Conservation (phyloP, 2,888 invertebrate species). For the Drepanosiphum platanoidis region DNA sequence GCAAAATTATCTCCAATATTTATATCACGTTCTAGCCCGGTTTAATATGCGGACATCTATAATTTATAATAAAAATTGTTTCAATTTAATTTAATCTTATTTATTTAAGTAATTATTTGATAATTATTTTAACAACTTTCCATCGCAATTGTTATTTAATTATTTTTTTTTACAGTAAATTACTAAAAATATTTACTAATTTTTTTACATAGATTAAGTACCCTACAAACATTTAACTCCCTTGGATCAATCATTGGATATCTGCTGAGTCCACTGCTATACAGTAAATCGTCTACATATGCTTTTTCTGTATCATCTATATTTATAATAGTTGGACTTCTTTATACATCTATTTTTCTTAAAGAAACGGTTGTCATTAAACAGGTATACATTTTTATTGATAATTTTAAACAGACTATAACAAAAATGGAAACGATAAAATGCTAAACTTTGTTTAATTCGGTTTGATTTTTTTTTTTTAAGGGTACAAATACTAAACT, state of each 20-base stretch:
- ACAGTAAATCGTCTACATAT: slow-evolving; percentile 12
- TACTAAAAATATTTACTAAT: neutral
- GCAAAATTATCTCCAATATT: too few relatives aligned
- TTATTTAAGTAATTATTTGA: too few relatives aligned
- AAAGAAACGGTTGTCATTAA: slow-evolving; percentile 53
- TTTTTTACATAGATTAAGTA: slow-evolving; percentile 19
- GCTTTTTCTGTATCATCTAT: slow-evolving; percentile 39
- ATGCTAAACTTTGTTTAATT: too few relatives aligned
- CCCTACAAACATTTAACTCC: slow-evolving; percentile 39
- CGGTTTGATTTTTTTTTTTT: neutral
- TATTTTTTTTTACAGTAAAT: too few relatives aligned
- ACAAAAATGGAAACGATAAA: too few relatives aligned
- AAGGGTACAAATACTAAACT: slow-evolving; percentile 36
- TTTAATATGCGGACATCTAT: too few relatives aligned
- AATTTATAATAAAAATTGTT: too few relatives aligned
- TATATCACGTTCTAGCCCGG: too few relatives aligned
- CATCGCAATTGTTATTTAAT: too few relatives aligned
- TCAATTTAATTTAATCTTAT: too few relatives aligned
- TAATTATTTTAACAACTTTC: too few relatives aligned
- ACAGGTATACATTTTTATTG: neutral
- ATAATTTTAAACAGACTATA: too few relatives aligned
- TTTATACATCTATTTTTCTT: slow-evolving; percentile 42
- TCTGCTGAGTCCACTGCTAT: slow-evolving; percentile 15
- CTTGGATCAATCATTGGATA: slow-evolving; percentile 47
- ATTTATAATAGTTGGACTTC: slow-evolving; percentile 22